Evolutionary conservation across 2,888 invertebrate genomes (phyloP), one percentile per base, ranked within the genome.

Genomic region (Eilema griseolum): DNA sequence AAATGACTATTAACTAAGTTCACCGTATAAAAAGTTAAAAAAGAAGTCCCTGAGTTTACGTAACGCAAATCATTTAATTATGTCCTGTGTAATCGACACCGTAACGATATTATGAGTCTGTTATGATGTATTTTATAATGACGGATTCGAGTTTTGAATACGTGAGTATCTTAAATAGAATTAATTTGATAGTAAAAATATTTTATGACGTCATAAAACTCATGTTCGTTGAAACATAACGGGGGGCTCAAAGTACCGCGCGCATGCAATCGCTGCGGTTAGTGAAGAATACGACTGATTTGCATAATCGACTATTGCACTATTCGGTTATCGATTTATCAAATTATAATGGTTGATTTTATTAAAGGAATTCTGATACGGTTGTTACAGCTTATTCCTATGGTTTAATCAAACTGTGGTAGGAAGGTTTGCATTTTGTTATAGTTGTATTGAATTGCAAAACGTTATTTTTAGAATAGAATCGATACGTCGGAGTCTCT

Each of bases 281-380:
- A 73, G 73, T 77, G 76, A 77, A 74, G 69, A 72, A 78, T 65
- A 73, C 60, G 67, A 74, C 73, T 64, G 60, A 78, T 81, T 76
- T 77, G 72, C 79, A 73, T 82, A 81, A 83, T 81, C 73, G 77
- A 81, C 67, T 74, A 75, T 75, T 73, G 23, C 52, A 70, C 72
- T 77, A 66, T 76, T 61, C 71, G 68, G 62, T 74, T 75, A 81
- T 66, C 73, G 67, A 76, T 82, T 74, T 74, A 80, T 73, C 31
- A 69, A 71, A 76, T 71, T 71, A 57, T 67, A 73, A 70, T 75
- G 31, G 56, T 71, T 65, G 70, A 69, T 74, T 79, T 72, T 72
- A 70, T 65, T 70, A 69, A 74, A 68, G 20, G 46, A 64, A 74
- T 71, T 64, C 56, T 72, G 61, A 33, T 74, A 73, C 61, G 71